phyloP scores from a whole-genome alignment of 2,113 vertebrate genomes.

The Dromaius novaehollandiae region DNA sequence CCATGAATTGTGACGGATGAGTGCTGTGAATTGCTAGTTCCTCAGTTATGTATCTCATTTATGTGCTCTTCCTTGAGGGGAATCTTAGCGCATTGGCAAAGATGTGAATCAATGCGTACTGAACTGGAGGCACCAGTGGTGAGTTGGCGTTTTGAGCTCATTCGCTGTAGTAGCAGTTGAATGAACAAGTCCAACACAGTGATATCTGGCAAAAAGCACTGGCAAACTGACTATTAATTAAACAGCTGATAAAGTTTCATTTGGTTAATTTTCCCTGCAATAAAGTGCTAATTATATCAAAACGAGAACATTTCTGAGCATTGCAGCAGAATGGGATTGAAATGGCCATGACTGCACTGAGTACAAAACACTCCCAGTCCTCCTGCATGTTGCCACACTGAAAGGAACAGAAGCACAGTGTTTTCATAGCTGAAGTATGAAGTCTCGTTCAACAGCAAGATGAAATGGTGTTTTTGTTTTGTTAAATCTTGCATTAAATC shows the following conservation, averaged over 20 bases:
- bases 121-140: neutral
- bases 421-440: neutral
- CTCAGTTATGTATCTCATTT: neutral
- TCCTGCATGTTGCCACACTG: neutral
- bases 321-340: neutral
- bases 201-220: slow-evolving; percentile 15
- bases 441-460: neutral
- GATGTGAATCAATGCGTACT: neutral
- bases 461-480: neutral
- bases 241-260: slow-evolving; percentile 71
- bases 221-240: slow-evolving; percentile 61
- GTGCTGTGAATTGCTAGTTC: neutral
- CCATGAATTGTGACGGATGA: neutral
- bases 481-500: neutral
- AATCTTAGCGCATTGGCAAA: neutral
- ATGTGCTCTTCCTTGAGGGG: neutral
- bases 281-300: slow-evolving; percentile 10
- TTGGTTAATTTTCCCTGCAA: slow-evolving; percentile 60
- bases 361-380: neutral
- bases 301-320: neutral
- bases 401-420: neutral
- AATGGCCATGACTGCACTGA: neutral
- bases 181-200: neutral
- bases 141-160: neutral
- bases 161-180: neutral